Percentiles rank a stretch among this genome's conserved stretches.
Conservation (phyloP, 1,140 invertebrate genomes). For the Pentalonia nigronervosa region DNA sequence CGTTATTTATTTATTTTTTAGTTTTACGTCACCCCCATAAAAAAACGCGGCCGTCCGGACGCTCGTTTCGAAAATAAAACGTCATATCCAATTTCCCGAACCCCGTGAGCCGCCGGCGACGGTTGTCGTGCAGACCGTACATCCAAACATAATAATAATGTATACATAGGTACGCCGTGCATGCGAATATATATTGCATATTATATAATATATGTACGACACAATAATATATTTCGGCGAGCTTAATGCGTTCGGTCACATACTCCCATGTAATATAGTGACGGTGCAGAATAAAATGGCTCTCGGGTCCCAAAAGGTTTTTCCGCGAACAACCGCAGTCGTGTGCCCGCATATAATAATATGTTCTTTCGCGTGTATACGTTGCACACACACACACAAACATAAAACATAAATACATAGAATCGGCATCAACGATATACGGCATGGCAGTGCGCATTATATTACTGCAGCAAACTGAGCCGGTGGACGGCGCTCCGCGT, state of each 20-base stretch:
- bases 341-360: neutral
- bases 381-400: neutral
- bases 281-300: neutral
- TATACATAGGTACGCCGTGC: neutral
- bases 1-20: slow-evolving; percentile 21
- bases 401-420: neutral
- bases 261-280: neutral
- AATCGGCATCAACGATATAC: neutral
- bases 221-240: neutral
- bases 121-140: neutral
- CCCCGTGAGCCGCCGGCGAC: neutral
- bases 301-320: slow-evolving; percentile 8
- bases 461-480: neutral
- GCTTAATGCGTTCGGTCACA: slow-evolving; percentile 22
- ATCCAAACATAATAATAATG: too few species aligned
- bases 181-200: neutral
- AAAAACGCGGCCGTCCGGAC: neutral
- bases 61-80: slow-evolving; percentile 10
- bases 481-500: too few species aligned
- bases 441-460: neutral
- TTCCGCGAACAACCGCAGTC: neutral
- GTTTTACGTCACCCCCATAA: neutral
- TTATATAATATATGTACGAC: neutral
- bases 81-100: slow-evolving; percentile 10
- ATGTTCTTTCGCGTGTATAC: neutral